Base-by-base conservation (phyloP, 2,797 vertebrate genomes). In the Cyclopterus lumpus region DNA sequence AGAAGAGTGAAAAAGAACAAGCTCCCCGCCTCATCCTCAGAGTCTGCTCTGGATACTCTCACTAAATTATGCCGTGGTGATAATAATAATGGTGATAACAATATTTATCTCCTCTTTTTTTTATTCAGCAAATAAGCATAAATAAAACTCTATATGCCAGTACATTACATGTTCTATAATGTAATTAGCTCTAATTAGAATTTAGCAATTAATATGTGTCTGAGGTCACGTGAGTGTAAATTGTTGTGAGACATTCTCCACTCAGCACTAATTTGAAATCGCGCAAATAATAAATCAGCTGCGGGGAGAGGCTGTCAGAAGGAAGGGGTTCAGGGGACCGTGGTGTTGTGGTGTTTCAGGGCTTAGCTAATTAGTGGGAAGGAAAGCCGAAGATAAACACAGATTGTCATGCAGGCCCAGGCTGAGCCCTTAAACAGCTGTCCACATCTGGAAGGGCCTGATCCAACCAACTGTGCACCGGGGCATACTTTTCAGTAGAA, bases 331-430 rank as follows among this genome's bases (percentile, higher is more conserved):
- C 75, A 83, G 78, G 81, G 89, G 87, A 85, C 73, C 46, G 77
- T 54, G 71, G 75, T 74, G 86, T 84, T 91, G 77, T 71, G 82
- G 73, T 69, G 82, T 90, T 89, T 83, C 61, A 68, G 82, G 91
- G 73, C 68, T 92, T 84, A 84, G 85, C 87, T 92, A 90, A 92
- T 93, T 91, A 92, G 90, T 90, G 60, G 55, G 79, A 82, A 67
- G 83, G 81, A 80, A 86, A 86, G 81, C 75, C n/a, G 12, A 84
- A 89, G 80, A 91, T 81, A 92, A 92, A 91, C 89, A 90, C 78
- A 79, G 85, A 81, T 83, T 85, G 87, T 81, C 82, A 80, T 83
- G 88, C 67, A 73, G 73, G 80, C 80, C 46, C 76, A 62, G 82
- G 57, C 77, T 59, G 74, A 68, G 83, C 74, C 71, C 85, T 86